Evolutionary conservation across 2,888 invertebrate genomes (phyloP), one percentile per base, ranked within the genome.

Genomic region (Periphyllus acericola): DNA sequence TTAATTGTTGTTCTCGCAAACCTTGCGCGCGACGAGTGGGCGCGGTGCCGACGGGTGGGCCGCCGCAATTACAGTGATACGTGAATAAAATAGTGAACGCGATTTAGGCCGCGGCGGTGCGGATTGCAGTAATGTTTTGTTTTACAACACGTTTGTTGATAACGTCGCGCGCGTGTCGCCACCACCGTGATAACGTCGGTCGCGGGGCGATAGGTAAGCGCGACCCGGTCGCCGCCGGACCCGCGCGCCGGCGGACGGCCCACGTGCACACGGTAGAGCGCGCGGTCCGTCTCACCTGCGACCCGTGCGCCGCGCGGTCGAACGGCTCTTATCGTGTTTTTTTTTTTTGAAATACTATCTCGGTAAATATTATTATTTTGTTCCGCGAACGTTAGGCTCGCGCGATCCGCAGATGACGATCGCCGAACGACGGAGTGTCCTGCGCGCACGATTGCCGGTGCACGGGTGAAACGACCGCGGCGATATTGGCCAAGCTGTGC

Each of bases 101-200:
- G 1, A 68, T 68, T n/a, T 25, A 68, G 11, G 68, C 29, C 0
- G n/a, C 29, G 11, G 68, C 17, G 60, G 60, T 2, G 21, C 52
- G 52, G 2, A 11, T 52, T 9, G 6, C 14, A 17, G 9, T 11
- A 52, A 6, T 52, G 17, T 52, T 21, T 25, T 25, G 21, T 29
- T 29, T 29, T 60, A n/a, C 60, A 80, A 80, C 80, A 80, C 66
- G 80, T 80, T 80, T 34, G 66, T 17, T 68, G 81, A 81, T 81
- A 81, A 68, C 81, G 68, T 17, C 17, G n/a, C 60, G n/a, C 60
- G 60, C n/a, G 17, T 60, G n/a, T 11, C 34, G 55, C 34, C 60
- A 80, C 29, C 66, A 80, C n/a, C 17, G 29, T 36, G 19, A 80
- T 9, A 3, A 5, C 14, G n/a, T 5, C 66, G 81, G 81, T 81